phyloP scores from a whole-genome alignment of 1,140 invertebrate genomes.

The Marisa cornuarietis region DNA sequence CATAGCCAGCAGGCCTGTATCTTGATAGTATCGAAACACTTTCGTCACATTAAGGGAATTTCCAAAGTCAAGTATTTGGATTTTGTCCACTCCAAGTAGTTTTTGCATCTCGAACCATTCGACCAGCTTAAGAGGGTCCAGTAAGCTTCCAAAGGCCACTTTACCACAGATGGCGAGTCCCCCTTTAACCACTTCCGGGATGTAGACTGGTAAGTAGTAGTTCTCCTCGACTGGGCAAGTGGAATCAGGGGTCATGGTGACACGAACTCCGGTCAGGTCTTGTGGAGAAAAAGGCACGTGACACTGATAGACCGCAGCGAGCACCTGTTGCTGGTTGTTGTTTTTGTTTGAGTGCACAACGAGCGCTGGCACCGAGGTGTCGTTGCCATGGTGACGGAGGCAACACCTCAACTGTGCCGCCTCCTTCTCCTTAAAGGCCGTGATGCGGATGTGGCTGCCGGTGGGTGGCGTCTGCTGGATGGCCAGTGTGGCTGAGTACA shows the following conservation, averaged over 20 bases:
- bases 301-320: neutral
- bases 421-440: no score
- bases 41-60: neutral
- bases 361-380: no score
- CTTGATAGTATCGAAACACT: slow-evolving; percentile 3
- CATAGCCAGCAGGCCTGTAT: neutral
- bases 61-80: neutral
- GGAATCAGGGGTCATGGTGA: neutral
- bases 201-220: neutral
- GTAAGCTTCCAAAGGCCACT: neutral
- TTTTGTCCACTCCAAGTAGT: slow-evolving; percentile 18
- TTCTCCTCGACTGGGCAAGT: neutral
- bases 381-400: no score
- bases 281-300: neutral
- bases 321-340: no score
- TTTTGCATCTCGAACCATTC: slow-evolving; percentile 23
- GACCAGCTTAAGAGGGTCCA: neutral
- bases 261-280: neutral
- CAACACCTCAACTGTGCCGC: no score
- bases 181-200: neutral
- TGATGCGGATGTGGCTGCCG: no score
- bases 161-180: neutral
- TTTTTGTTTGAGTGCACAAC: no score
- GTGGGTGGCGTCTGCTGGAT: no score
- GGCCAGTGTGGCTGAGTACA: no score